Base-by-base conservation (phyloP, 35 echinoderm and acorn worm genomes). In the Apostichopus californicus region DNA sequence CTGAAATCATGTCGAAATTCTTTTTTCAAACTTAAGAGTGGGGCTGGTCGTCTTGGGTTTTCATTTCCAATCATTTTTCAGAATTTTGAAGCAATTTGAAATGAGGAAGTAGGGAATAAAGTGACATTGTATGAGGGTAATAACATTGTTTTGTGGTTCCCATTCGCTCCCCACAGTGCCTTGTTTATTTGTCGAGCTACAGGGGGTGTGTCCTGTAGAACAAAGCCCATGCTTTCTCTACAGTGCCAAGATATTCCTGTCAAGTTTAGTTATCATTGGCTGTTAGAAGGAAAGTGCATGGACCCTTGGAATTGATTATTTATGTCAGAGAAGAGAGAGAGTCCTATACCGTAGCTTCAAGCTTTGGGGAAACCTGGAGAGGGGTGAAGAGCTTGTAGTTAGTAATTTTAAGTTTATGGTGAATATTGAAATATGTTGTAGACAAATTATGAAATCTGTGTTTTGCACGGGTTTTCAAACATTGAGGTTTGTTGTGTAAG, bases 161-260 rank as follows among this genome's bases (percentile, higher is more conserved):
- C 23, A 17, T 56, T 9, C 13, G 9, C 81, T 85, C 55, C 81
- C 81, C 24, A 22, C 17, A 0, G 23, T 56, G 81, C 55, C n/a
- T 85, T 85, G 81, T 85, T 85, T 85, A 59, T 85, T 85, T 85
- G 81, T 85, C 18, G 81, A 85, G 56, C 81, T 85, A 59, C 57
- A 61, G 81, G 81, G 81, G 81, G 81, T 59, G 71, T 85, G 34
- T 59, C 22, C 20, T 17, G 8, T 23, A 85, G 81, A 85, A 85
- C 81, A 85, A 85, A 85, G 81, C 8, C 81, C 14, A 52, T 75
- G n/a, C 71, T 75, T 68, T 22, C 56, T 85, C 9, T 59, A 85
- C 14, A 85, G 5, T 20, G 80, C 55, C 54, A 13, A 58, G 54
- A 85, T 85, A 54, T 20, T 85, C 81, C 57, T 85, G 81, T 85